Percentiles rank a stretch among this genome's conserved stretches.
Evolutionary conservation across 53 echinoderm and acorn worm species (phyloP).

Genomic region (Zoroaster sp.): DNA sequence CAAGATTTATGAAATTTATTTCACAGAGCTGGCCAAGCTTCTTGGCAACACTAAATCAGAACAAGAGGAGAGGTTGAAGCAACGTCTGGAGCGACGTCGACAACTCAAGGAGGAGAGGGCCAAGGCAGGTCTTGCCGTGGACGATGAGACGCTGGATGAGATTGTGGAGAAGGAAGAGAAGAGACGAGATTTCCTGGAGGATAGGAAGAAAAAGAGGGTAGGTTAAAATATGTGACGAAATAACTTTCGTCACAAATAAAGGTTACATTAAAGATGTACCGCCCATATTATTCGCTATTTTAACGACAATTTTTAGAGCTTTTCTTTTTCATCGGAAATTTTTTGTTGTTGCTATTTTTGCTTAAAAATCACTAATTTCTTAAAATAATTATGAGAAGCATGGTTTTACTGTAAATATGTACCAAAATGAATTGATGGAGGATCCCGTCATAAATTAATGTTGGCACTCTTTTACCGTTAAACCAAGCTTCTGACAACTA

Average conservation of each 20-base stretch:
- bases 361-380: too few relatives aligned
- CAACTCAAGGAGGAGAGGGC: conserved; percentile 76
- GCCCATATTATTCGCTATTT: background rate
- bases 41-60: conserved; percentile 77
- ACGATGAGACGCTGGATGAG: conserved; percentile 79
- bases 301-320: too few relatives aligned
- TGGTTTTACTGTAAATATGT: too few relatives aligned
- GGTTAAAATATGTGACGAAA: background rate
- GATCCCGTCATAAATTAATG: too few relatives aligned
- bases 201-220: conserved; percentile 72
- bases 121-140: conserved; percentile 66
- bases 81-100: conserved; percentile 66
- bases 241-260: background rate
- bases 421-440: too few relatives aligned
- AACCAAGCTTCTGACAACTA: too few relatives aligned
- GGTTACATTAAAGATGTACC: background rate
- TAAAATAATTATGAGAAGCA: too few relatives aligned
- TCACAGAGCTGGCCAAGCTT: conserved; percentile 73
- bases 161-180: conserved; percentile 73
- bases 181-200: conserved; percentile 64
- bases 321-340: too few relatives aligned
- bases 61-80: conserved; percentile 76
- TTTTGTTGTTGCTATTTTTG: too few relatives aligned
- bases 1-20: too few relatives aligned
- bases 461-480: too few relatives aligned